Evolutionary conservation across 2,797 vertebrate species (phyloP).

Genomic region (Pangasius djambal): DNA sequence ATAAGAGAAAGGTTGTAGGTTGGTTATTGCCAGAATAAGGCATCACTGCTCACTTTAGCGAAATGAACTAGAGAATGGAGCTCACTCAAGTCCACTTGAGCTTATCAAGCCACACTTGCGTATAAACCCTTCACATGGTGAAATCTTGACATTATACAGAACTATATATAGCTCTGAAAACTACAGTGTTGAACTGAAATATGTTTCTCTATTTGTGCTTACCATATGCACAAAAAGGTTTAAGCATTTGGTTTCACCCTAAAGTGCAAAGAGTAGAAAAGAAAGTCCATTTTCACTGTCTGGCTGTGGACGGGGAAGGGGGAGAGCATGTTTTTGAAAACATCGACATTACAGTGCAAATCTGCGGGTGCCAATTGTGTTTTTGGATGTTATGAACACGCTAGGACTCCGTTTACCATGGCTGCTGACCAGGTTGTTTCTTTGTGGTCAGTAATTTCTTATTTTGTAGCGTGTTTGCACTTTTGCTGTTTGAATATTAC

Average conservation of each 20-base stretch:
- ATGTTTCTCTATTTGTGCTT: neutral
- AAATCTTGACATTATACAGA: neutral
- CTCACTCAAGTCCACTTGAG: conserved; percentile 1
- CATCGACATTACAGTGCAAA: neutral
- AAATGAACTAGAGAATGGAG: conserved; percentile 10
- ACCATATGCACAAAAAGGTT: neutral
- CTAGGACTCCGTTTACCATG: neutral
- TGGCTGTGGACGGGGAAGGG: neutral
- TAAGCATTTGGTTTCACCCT: neutral
- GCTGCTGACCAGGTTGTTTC: neutral
- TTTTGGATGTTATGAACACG: neutral
- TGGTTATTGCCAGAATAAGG: neutral
- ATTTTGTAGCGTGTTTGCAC: neutral
- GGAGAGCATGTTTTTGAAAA: neutral
- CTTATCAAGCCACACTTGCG: neutral
- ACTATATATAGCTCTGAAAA: neutral
- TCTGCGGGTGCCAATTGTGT: neutral
- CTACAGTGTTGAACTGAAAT: too few relatives aligned
- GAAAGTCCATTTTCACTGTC: neutral
- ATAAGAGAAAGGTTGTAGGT: conserved; percentile 11
- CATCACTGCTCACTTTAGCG: neutral
- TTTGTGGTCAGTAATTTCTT: neutral
- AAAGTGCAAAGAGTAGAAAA: neutral
- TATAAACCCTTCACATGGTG: neutral
- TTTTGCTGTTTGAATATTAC: neutral